Percentiles rank a stretch among this genome's conserved stretches.
Conservation (phyloP, 2,113 vertebrate species). For the Nothoprocta perdicaria region DNA sequence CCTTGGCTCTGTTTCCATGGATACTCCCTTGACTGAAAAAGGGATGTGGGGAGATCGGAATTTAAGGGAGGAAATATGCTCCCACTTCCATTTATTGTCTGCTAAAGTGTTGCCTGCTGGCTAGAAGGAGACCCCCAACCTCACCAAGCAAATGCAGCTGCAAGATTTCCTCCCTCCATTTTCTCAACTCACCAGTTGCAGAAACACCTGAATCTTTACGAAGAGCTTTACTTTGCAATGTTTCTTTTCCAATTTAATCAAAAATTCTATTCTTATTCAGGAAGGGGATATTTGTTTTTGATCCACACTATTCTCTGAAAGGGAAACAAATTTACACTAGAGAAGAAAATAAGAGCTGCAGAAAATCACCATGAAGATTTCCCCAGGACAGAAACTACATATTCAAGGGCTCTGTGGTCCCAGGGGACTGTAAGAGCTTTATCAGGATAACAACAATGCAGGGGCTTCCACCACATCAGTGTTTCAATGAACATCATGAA, state of each 20-base stretch:
- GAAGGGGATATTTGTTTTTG: not conserved
- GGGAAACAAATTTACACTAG: not conserved
- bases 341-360: not conserved
- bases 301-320: not conserved
- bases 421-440: not conserved
- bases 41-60: not conserved
- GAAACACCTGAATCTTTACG: not conserved
- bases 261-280: not conserved
- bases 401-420: not conserved
- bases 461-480: not conserved
- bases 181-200: not conserved
- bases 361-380: not conserved
- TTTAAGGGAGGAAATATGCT: slow-evolving; percentile 51
- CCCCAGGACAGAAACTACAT: not conserved
- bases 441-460: not conserved
- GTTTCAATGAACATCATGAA: not conserved
- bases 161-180: not conserved
- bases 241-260: not conserved
- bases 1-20: slow-evolving; percentile 66
- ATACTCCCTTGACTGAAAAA: slow-evolving; percentile 20
- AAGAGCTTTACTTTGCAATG: not conserved
- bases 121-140: not conserved
- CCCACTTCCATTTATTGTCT: slow-evolving; percentile 37
- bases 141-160: not conserved
- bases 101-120: slow-evolving; percentile 1